Base-by-base conservation (phyloP, 2,888 invertebrate species). In the Ecliptopera silaceata region DNA sequence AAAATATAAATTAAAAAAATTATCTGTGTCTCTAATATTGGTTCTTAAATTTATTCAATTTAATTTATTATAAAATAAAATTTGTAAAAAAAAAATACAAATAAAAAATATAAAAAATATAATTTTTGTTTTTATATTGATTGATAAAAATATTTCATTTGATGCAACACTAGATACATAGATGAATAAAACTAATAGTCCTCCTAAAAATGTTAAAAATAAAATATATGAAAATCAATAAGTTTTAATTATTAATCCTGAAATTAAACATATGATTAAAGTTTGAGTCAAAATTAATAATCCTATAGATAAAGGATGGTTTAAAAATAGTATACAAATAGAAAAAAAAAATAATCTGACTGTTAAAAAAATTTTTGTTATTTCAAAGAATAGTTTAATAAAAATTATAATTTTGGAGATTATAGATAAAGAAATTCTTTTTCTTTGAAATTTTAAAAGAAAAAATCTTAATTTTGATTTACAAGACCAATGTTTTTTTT, bases 391-490 rank as follows among this genome's bases (percentile, higher is more conserved):
- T 94, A 94, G 92, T 94, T 94, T 93, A 84, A 65, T 84, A 94
- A 85, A 36, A 94, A 94, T 93, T 89, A 93, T 93, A 94, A 93
- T 94, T 94, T 94, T 94, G 93, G 93, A 92, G 91, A 93, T 94
- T 94, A 93, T 92, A 76, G 92, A 93, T 89, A 91, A 87, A 88
- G 83, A 81, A 53, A 72, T 82, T 84, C 91, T 91, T 91, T 92
- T 91, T 86, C 88, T 91, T 93, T 92, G 92, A 90, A 89, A 91
- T 93, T 92, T 92, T 90, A 92, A 93, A 92, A 81, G 82, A 74
- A 59, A n/a, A 49, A 39, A 66, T 81, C 83, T 92, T 93, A 92
- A 83, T 87, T 91, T 93, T 93, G 93, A 72, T 93, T 94, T 94
- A 94, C 93, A 94, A 94, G 92, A 94, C 91, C 93, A 93, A 92